Evolutionary conservation across 2,113 vertebrate species (phyloP), one percentile per base, ranked within the genome.

Genomic region (Hyperoodon ampullatus): DNA sequence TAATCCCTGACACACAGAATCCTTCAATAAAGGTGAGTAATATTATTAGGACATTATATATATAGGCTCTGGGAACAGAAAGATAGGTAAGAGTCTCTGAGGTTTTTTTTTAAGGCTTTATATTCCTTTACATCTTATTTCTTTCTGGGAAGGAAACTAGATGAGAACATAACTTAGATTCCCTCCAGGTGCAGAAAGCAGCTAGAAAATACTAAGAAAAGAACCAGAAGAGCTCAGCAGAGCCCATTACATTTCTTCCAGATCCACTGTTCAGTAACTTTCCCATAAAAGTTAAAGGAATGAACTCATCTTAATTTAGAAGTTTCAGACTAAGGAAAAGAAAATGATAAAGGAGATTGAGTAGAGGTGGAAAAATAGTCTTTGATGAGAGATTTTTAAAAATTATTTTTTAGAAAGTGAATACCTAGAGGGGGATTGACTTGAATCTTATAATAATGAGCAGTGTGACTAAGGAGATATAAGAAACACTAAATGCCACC

Each of bases 321-420:
- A 74, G 30, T 30, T 81, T 84, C 23, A 58, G 6, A 87, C 3
- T n/a, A 78, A 33, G 18, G 47, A 58, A 93, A 85, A 58, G 18
- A 68, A 83, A 95, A 30, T 44, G 23, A 84, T 28, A 63, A 28
- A 93, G 58, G 35, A 63, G 47, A 24, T 55, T 23, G 28, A 33
- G 1, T 44, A 39, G 33, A 65, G 18, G 44, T 47, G 12, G 72
- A 86, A 19, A 94, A 94, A 50, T 28, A 53, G 15, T 44, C 42
- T 83, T 93, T 93, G 72, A 94, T 68, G 50, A 58, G 35, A 81
- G 30, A 65, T 18, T 74, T 97, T 77, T 35, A 77, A 94, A 77
- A 75, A 44, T 11, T 30, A 63, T 86, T 88, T 85, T 66, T 78
- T 72, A 70, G 16, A 93, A 74, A 75, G 10, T 66, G n/a, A 50